Evolutionary conservation across 2,888 invertebrate genomes (phyloP).

Genomic region (Nomada fabriciana): DNA sequence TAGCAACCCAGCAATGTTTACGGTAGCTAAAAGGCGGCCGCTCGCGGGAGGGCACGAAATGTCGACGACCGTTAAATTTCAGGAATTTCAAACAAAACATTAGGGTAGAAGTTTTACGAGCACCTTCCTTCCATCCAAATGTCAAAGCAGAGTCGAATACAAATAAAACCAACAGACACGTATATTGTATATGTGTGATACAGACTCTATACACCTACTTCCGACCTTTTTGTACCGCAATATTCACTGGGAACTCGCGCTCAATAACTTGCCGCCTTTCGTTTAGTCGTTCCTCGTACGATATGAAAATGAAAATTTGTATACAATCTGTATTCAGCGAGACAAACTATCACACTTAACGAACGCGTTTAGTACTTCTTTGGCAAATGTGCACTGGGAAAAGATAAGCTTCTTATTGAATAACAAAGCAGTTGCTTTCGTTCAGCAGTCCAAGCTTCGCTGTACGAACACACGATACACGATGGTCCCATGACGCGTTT

Average conservation of each 20-base stretch:
- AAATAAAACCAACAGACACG: conserved; percentile 30
- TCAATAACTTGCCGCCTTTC: conserved; percentile 2
- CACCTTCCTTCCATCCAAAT: conserved; percentile 38
- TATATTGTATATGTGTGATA: neutral
- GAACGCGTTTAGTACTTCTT: conserved; percentile 21
- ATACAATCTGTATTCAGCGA: too few species aligned
- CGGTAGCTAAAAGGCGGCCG: conserved; percentile 5
- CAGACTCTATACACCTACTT: conserved; percentile 19
- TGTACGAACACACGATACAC: conserved; percentile 5
- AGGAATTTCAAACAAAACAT: conserved; percentile 51
- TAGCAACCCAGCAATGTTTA: conserved; percentile 48
- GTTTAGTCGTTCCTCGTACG: neutral
- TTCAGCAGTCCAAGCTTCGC: conserved; percentile 3
- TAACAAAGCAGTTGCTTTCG: conserved; percentile 12
- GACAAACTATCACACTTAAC: conserved; percentile 10
- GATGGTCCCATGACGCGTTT: conserved; percentile 16
- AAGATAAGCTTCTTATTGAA: conserved; percentile 34
- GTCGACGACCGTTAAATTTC: conserved; percentile 52
- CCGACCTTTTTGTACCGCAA: conserved; percentile 16
- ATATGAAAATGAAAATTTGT: conserved; percentile 17
- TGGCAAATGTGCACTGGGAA: conserved; percentile 2
- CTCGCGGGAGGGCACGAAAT: conserved; percentile 27
- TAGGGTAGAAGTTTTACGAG: conserved; percentile 51
- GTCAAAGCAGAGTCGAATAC: conserved; percentile 41
- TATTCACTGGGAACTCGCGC: neutral